A percentile compares a stretch with the other conserved stretches of the same genome.
phyloP scores from a whole-genome alignment of 2,797 vertebrate genomes.

The Phoeniculus purpureus region DNA sequence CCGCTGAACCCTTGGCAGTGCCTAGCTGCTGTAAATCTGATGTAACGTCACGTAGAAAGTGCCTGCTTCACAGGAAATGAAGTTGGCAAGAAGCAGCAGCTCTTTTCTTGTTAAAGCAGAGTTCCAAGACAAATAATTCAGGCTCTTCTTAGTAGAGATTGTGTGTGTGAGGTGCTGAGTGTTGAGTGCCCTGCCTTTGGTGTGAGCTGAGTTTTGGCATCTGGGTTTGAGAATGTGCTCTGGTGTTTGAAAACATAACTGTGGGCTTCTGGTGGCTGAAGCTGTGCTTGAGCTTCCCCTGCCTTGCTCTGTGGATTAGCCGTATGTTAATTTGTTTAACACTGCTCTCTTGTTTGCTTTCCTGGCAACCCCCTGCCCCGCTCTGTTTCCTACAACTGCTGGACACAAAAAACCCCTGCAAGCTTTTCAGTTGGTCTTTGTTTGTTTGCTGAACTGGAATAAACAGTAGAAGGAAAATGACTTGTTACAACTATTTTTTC shows the following conservation, averaged over 20 bases:
- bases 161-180: not conserved
- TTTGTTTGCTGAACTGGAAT: not conserved
- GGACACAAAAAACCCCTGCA: too few species aligned
- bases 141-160: not conserved
- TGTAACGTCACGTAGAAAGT: not conserved
- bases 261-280: not conserved
- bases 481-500: not conserved
- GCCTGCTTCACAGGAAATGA: slow-evolving; percentile 10
- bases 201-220: not conserved
- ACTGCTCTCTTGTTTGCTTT: not conserved
- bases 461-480: not conserved
- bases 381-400: not conserved
- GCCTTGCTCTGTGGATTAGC: not conserved
- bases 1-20: not conserved
- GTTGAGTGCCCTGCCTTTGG: not conserved
- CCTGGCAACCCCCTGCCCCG: not conserved
- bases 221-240: not conserved
- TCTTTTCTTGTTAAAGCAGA: not conserved
- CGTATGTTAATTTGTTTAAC: not conserved
- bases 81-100: not conserved
- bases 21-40: not conserved
- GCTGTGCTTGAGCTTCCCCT: not conserved
- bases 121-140: not conserved
- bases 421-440: not conserved
- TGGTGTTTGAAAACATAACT: not conserved